phyloP scores from a whole-genome alignment of 2,113 vertebrate species.

The Mionectes macconnelli region DNA sequence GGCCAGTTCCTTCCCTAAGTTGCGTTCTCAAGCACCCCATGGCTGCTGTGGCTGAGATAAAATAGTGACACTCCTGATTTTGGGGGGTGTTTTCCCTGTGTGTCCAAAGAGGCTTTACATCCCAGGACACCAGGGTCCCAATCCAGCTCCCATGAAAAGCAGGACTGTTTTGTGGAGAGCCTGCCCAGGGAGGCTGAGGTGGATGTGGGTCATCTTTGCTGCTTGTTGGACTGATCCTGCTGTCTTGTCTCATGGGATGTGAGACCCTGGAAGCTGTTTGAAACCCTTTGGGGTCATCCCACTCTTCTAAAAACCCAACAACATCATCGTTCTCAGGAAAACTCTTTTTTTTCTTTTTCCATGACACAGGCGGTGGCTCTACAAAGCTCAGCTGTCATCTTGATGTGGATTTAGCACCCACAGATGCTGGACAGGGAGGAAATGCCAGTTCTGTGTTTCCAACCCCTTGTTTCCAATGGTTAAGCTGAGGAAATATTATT shows the following conservation, averaged over 20 bases:
- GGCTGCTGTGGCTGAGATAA: neutral
- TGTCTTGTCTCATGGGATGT: accelerated
- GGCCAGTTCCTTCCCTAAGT: neutral
- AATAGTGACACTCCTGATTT: neutral
- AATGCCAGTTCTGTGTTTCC: neutral
- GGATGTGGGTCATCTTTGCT: neutral
- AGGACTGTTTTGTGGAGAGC: accelerated
- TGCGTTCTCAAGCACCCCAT: neutral
- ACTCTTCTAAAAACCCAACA: neutral
- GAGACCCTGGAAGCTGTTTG: neutral
- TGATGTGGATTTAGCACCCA: neutral
- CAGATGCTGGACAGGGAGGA: neutral
- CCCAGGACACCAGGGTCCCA: neutral
- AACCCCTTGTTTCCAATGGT: neutral
- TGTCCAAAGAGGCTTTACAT: neutral
- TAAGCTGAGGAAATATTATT: conserved; percentile 55
- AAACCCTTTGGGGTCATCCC: neutral
- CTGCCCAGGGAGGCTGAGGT: neutral
- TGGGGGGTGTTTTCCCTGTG: accelerated
- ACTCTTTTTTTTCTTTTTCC: neutral
- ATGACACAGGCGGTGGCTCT: neutral
- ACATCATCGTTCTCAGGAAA: neutral
- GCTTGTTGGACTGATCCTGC: neutral
- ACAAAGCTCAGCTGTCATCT: neutral
- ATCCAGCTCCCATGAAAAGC: too few species aligned